A percentile compares a stretch with the other conserved stretches of the same genome.
These are phyloP conservation scores for Leptinotarsa peninsularis DNA, from an alignment of 2,888 invertebrate species.

Conservation along the genomic window DNA sequence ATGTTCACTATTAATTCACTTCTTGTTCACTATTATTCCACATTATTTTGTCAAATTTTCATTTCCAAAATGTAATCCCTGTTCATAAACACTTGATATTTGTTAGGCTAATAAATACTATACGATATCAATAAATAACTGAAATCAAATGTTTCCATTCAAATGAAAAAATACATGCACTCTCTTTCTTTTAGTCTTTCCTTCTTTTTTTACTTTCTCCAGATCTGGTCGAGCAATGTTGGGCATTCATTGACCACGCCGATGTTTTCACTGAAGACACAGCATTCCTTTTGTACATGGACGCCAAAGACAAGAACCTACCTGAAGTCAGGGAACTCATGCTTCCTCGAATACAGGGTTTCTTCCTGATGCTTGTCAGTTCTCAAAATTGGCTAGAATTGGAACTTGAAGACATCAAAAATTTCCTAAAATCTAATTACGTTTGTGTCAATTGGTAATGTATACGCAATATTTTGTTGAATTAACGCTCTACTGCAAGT, in stretches of 20 bases:
- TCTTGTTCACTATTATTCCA: too few species aligned
- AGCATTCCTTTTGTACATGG: constrained; percentile 75
- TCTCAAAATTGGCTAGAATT: constrained; percentile 79
- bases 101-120: too few species aligned
- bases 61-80: too few species aligned
- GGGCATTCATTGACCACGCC: constrained; percentile 79
- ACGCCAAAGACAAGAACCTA: constrained; percentile 69
- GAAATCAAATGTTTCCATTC: too few species aligned
- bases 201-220: constrained; percentile 32
- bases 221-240: constrained; percentile 82
- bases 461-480: neutral
- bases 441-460: constrained; percentile 79
- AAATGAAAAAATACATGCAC: too few species aligned
- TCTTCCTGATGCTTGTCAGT: constrained; percentile 81
- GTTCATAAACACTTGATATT: too few species aligned
- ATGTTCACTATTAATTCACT: too few species aligned
- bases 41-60: too few species aligned
- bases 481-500: too few species aligned
- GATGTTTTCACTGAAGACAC: constrained; percentile 80
- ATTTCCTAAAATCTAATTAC: constrained; percentile 78
- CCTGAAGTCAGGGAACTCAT: constrained; percentile 77
- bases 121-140: too few species aligned
- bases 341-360: constrained; percentile 80
- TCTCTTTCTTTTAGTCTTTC: neutral
- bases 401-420: constrained; percentile 74